Conservation (phyloP, 2,797 vertebrate genomes). For the Enteromius radiatus region DNA sequence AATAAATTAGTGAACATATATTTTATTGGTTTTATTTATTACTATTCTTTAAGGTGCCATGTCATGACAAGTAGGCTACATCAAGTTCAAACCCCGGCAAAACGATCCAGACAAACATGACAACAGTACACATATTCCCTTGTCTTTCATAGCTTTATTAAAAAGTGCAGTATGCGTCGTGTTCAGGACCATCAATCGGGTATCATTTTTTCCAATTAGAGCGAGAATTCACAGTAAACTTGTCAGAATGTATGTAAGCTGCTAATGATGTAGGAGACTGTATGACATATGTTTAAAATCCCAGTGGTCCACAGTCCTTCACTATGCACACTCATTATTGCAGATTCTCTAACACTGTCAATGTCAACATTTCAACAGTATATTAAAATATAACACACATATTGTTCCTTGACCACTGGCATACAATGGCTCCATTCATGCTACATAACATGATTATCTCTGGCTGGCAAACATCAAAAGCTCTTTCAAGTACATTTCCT, state of each 20-base stretch:
- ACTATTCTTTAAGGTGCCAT: neutral
- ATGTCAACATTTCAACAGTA: neutral
- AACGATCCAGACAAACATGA: neutral
- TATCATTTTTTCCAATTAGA: constrained; percentile 9
- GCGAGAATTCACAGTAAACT: constrained; percentile 34
- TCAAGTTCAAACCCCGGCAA: neutral
- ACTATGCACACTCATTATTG: constrained; percentile 15
- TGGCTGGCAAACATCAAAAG: neutral
- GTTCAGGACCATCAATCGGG: constrained; percentile 18
- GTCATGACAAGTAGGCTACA: neutral
- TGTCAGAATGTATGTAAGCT: constrained; percentile 19
- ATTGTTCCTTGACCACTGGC: neutral
- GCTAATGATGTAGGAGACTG: constrained; percentile 9
- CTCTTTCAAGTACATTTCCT: neutral
- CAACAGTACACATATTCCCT: neutral
- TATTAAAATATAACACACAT: constrained; percentile 26
- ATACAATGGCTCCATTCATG: constrained; percentile 16
- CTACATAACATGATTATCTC: constrained; percentile 20
- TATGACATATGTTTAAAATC: constrained; percentile 1
- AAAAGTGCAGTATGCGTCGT: constrained; percentile 6
- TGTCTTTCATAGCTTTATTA: constrained; percentile 25
- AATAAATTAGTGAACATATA: neutral
- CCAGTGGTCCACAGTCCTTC: constrained; percentile 4
- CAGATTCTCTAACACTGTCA: constrained; percentile 28
- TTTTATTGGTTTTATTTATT: neutral